Evolutionary conservation across 2,888 invertebrate genomes (phyloP), one percentile per base, ranked within the genome.

Genomic region (Biston betularia): DNA sequence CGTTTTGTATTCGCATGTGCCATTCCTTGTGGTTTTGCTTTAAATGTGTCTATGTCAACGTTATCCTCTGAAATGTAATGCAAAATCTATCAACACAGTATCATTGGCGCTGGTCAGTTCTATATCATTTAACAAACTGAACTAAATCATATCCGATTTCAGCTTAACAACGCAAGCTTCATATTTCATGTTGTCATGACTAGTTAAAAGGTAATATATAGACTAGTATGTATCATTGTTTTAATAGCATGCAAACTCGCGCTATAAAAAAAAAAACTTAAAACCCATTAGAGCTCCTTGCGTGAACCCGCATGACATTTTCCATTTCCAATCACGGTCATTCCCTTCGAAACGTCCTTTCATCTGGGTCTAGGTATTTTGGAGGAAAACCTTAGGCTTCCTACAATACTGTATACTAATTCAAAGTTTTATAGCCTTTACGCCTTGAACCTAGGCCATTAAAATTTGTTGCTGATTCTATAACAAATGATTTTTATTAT

Each of bases 321-420:
- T 42, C 33, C 33, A 44, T 38, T 44, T 40, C 58, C n/a, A 64
- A 61, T 70, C 70, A 71, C 69, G 70, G 35, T 50, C 33, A 12
- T 33, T 57, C 52, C 68, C 63, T 65, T 65, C 56, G 24, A 9
- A 10, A 35, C 59, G 80, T 79, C 83, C 84, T 85, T 73, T 73
- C 74, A 89, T 83, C 69, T 86, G 81, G 89, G 89, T 90, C 89
- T 89, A 89, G 89, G 90, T 69, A 80, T 80, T 78, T 78, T 77
- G 49, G 79, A 89, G 90, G 90, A 89, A 89, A 89, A 87, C 35
- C 49, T 54, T 49, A 56, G 42, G 49, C 35, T 54, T 38, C 44
- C 50, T 65, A 56, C 46, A 49, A 55, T 4, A 33, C 6, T 54
- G 54, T 53, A 53, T 53, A 9, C 12, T 63, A 58, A 56, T 67